Evolutionary conservation across 92 coral and sea anemone species (phyloP).

Genomic region (Zoanthus sansibaricus): DNA sequence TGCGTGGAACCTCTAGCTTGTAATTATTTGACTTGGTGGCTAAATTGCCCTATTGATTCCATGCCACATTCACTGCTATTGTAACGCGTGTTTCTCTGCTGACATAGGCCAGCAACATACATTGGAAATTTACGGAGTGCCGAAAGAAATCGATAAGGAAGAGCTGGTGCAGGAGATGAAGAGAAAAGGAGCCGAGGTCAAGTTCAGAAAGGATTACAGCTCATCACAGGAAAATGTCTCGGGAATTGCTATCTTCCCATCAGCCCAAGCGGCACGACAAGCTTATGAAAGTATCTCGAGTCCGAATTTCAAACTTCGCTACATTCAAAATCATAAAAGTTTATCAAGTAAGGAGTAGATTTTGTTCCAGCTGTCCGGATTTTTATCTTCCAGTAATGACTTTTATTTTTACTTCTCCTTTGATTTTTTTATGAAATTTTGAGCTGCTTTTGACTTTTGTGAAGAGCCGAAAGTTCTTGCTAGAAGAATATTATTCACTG

Average conservation of each 20-base stretch:
- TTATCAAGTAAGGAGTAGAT: slow-evolving; percentile 28
- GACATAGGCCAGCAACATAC: slow-evolving; percentile 68
- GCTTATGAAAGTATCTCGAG: slow-evolving; percentile 67
- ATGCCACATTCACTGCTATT: neutral
- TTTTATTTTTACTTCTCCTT: slow-evolving; percentile 39
- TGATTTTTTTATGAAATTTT: slow-evolving; percentile 35
- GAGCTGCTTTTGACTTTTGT: slow-evolving; percentile 33
- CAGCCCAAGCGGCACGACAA: slow-evolving; percentile 71
- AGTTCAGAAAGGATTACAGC: slow-evolving; percentile 46
- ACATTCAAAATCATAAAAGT: slow-evolving; percentile 28
- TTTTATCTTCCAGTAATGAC: slow-evolving; percentile 39
- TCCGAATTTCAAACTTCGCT: slow-evolving; percentile 86
- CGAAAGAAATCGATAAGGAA: slow-evolving; percentile 53
- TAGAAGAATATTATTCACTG: slow-evolving; percentile 38
- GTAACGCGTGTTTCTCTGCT: neutral
- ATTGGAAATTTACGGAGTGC: slow-evolving; percentile 76
- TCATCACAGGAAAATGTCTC: slow-evolving; percentile 36
- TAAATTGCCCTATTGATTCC: neutral
- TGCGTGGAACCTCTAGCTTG: too few species aligned
- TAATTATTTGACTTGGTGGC: too few species aligned
- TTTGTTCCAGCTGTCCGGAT: slow-evolving; percentile 12
- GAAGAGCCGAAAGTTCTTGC: slow-evolving; percentile 5
- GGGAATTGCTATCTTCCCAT: slow-evolving; percentile 75
- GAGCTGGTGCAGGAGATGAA: slow-evolving; percentile 79
- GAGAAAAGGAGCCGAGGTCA: slow-evolving; percentile 78